These are phyloP conservation scores for Druon quercuslanigerum DNA, from an alignment of 1,140 invertebrate species.

Conservation along the genomic window DNA sequence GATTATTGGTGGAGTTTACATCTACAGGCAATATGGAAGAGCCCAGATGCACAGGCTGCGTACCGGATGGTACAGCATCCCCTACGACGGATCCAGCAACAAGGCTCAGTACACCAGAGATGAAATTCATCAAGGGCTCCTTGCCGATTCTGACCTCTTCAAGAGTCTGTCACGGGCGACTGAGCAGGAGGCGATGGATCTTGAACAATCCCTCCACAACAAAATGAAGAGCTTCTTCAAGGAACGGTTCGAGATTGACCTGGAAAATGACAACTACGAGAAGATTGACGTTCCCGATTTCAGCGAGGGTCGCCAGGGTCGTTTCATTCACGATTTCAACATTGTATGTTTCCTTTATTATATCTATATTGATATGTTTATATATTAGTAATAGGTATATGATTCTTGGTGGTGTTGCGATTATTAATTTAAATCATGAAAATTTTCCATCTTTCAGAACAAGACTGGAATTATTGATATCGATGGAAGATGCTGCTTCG, in stretches of 20 bases:
- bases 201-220: conserved; percentile 54
- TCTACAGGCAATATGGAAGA: conserved; percentile 85
- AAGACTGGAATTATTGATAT: conserved; percentile 91
- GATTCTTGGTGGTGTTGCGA: too few relatives aligned
- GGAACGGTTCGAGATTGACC: conserved; percentile 86
- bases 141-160: conserved; percentile 63
- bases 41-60: conserved; percentile 78
- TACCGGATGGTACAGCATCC: conserved; percentile 82
- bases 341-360: conserved; percentile 74
- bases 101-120: conserved; percentile 65
- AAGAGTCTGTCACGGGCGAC: conserved; percentile 57
- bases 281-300: conserved; percentile 89
- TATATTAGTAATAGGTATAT: too few relatives aligned
- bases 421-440: conserved; percentile 31
- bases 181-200: conserved; percentile 57
- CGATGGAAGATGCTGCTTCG: conserved; percentile 86
- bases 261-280: conserved; percentile 82
- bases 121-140: conserved; percentile 60
- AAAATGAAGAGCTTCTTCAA: conserved; percentile 78
- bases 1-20: conserved; percentile 84
- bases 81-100: conserved; percentile 74
- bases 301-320: conserved; percentile 83
- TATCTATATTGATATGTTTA: not conserved
- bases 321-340: conserved; percentile 93
- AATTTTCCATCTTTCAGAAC: conserved; percentile 75